Evolutionary conservation across 2,888 invertebrate species (phyloP), one percentile per base, ranked within the genome.

Genomic region (Hoplodrina blanda): DNA sequence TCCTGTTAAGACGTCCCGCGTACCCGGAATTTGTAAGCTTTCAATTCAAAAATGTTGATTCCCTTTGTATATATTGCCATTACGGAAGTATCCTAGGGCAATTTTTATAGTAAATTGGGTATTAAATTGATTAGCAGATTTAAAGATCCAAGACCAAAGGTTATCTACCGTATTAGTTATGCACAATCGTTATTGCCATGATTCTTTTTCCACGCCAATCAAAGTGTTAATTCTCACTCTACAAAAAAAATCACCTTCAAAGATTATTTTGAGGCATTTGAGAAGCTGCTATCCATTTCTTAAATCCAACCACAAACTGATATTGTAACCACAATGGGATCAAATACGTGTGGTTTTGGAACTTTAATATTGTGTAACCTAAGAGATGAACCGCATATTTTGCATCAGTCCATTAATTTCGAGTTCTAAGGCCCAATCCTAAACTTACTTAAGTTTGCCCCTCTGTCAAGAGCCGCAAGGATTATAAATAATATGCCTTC

Each of bases 271-370:
- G 5, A 52, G 30, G 7, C 0, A 53, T 52, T 37, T 4, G 19
- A 69, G 55, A 55, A 63, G 52, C n/a, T 50, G 11, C 41, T 62
- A 78, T 56, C 37, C 1, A 46, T 63, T 60, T 61, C n/a, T 41
- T 57, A 10, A 52, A 63, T n/a, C n/a, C 5, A 13, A 65, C 53
- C 53, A 49, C 52, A 56, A 25, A 25, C 17, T 62, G 13, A 52
- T 65, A 53, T 33, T 49, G 41, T 50, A 25, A 74, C 80, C 76
- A 55, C 80, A 73, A 50, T 49, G 19, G 13, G 7, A 61, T 61
- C 63, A 56, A 25, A 49, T 61, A 46, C 15, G 2, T 73, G 73
- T 53, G 79, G 73, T 78, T 61, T 49, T 4, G 17, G 20, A 71
- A 62, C 33, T 44, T 49, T n/a, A 59, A 19, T 15, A 11, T 57